Conservation (phyloP, 2,113 vertebrate genomes). For the Notarius quadriscutis region DNA sequence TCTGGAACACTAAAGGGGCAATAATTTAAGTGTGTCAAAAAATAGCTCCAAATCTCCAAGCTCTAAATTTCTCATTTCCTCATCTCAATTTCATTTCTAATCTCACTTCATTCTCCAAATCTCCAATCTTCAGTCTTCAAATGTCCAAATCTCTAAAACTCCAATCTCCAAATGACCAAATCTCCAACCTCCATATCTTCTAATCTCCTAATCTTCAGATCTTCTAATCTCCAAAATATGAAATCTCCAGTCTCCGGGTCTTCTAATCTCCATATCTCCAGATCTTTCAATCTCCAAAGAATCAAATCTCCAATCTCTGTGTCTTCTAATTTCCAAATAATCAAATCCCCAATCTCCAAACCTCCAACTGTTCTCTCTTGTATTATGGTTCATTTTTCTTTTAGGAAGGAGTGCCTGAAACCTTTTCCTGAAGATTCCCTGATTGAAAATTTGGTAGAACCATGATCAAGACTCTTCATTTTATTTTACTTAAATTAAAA, state of each 20-base stretch:
- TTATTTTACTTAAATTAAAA: too few species aligned
- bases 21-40: not conserved
- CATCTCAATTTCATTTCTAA: too few species aligned
- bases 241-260: too few species aligned
- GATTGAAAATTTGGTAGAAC: too few species aligned
- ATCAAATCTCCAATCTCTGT: not conserved
- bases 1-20: not conserved
- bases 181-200: not conserved
- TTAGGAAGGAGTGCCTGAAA: too few species aligned
- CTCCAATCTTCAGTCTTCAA: not conserved
- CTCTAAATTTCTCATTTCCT: not conserved
- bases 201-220: not conserved
- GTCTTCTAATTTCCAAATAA: too few species aligned
- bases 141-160: not conserved
- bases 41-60: not conserved
- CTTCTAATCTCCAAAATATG: not conserved
- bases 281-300: not conserved
- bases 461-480: not conserved
- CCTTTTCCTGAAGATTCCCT: too few species aligned
- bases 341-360: not conserved
- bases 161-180: not conserved
- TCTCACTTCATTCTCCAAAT: too few species aligned
- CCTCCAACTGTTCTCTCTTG: not conserved
- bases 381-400: not conserved
- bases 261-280: too few species aligned